Percentiles rank a stretch among this genome's conserved stretches.
phyloP scores from a whole-genome alignment of 2,113 vertebrate genomes.

The Agapornis roseicollis region DNA sequence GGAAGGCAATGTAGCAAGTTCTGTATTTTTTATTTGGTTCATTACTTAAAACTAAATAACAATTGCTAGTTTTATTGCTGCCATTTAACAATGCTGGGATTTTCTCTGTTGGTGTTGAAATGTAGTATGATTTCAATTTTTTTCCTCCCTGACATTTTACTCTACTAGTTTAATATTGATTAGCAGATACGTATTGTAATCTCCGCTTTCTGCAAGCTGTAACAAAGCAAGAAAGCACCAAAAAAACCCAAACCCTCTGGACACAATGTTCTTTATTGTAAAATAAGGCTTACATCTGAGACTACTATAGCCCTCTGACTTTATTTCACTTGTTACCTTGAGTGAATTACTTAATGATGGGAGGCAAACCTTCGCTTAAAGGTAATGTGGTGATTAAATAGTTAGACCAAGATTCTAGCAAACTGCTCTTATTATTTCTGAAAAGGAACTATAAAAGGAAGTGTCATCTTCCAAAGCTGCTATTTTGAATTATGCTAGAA shows the following conservation, averaged over 20 bases:
- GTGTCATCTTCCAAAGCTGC: not conserved
- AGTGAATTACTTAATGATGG: constrained; percentile 27
- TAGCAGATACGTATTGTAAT: constrained; percentile 49
- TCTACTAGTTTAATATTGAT: constrained; percentile 60
- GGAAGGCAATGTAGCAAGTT: constrained; percentile 62
- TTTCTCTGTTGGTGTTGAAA: constrained; percentile 64
- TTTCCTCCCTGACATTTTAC: constrained; percentile 57
- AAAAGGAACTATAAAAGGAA: constrained; percentile 16
- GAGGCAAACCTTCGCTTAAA: constrained; percentile 40
- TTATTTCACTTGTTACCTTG: constrained; percentile 25
- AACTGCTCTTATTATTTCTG: constrained; percentile 15
- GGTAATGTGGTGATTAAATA: constrained; percentile 17
- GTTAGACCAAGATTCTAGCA: constrained; percentile 2
- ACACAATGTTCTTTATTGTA: constrained; percentile 6
- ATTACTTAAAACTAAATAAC: constrained; percentile 76
- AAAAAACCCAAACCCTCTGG: not conserved
- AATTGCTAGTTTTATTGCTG: constrained; percentile 64
- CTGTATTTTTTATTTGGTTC: constrained; percentile 72
- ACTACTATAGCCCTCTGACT: not conserved
- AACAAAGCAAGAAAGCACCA: constrained; percentile 16
- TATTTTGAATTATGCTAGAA: constrained; percentile 35
- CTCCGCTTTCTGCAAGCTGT: constrained; percentile 16
- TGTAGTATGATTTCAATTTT: constrained; percentile 45
- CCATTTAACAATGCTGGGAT: constrained; percentile 49
- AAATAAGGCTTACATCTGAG: constrained; percentile 13